Base-by-base conservation (phyloP, 2,797 vertebrate genomes). In the Chelon auratus region DNA sequence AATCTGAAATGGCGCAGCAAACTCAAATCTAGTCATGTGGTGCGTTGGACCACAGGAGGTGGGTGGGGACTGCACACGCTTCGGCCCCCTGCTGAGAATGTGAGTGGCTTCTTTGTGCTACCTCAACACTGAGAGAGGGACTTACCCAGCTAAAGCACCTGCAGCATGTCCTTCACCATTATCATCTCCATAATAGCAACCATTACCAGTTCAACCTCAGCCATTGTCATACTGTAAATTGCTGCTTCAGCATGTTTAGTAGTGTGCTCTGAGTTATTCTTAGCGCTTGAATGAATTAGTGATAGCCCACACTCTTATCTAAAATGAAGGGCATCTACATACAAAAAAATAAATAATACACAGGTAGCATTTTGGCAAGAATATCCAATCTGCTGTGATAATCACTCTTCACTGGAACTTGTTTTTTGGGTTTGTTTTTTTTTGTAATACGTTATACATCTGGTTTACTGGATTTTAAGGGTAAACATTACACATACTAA, bases 11-110 rank as follows among this genome's bases (percentile, higher is more conserved):
- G 68, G 52, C 48, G 77, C 56, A 75, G 40, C 84, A 74, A 86
- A 80, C 62, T 59, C 14, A 26, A 33, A 30, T 61, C 48, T 59
- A 47, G 63, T 81, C 52, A 62, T 3, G 40, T 47, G 55, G 63
- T 76, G 85, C 78, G 86, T 70, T 85, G 63, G 78, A 91, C 87
- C 86, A 89, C 88, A 87, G 73, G 8, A 73, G 77, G 90, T 93
- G 84, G 92, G 91, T 86, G 90, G 89, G 89, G 89, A 84, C 75
- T 91, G 69, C 80, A 89, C 81, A 69, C 58, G 59, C 30, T 64
- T 9, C 20, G 68, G 39, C 75, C 78, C 62, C 67, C 30, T 53
- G 59, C 66, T 81, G 65, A 85, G 56, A 81, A 78, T 40, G 48
- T 75, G 60, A 85, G 54, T 18, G 14, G n/a, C 39, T 45, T 80